Base-by-base conservation (phyloP, 2,797 vertebrate genomes). In the Takifugu ocellatus region DNA sequence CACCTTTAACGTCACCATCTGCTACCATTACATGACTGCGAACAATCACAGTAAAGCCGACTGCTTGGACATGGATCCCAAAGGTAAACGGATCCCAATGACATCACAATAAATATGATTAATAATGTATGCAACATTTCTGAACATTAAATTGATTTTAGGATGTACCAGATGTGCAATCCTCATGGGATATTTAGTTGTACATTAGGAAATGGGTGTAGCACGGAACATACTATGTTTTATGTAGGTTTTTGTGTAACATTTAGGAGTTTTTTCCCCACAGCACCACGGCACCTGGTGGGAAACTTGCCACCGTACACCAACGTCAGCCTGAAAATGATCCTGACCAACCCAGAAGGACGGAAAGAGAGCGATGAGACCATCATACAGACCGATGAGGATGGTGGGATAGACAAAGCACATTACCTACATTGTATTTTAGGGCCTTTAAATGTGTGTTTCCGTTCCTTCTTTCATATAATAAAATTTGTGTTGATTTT, bases 11-110 rank as follows among this genome's bases (percentile, higher is more conserved):
- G 95, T 99, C 77, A 99, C 97, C 49, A 98, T 98, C 79, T 98
- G 96, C 84, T 99, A 96, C 89, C 96, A 97, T 78, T 99, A 98
- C 62, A 93, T 92, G 82, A 92, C 86, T 0, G 90, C 94, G 25
- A 92, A 88, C 81, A 96, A 98, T 0, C 91, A 89, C 76, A 98
- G 92, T 91, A 95, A 94, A 72, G 93, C 94, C 0, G 96, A 94
- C 81, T 99, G 97, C 71, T 85, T 99, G 89, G 97, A 98, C 85
- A 99, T 99, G 97, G 96, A 99, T 82, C 97, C 96, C 49, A 99
- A 99, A 91, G 87, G 88, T 89, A 68, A 58, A 0, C 31, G 10
- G 8, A 33, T 33, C 31, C 3, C 31, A 9, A 9, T 33, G 10
- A 33, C 31, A 10, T 33, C 26, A 10, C 5, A 21, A 21, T 17